Conservation (phyloP, 2,888 invertebrate genomes). For the Mesopsocus fuscifrons region DNA sequence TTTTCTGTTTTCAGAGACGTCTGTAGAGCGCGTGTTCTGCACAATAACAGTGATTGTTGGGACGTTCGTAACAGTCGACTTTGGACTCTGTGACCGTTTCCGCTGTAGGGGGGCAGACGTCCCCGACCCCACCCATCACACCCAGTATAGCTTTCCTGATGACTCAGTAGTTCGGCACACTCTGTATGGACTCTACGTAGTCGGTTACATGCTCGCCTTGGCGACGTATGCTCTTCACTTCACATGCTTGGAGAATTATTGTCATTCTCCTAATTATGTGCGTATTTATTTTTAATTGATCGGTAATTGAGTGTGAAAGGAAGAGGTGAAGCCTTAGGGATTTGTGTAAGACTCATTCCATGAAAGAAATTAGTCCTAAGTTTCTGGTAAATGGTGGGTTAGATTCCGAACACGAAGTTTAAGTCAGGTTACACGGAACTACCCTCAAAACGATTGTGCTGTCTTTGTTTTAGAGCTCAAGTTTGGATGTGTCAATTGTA, state of each 20-base stretch:
- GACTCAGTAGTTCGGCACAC: neutral
- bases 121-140: neutral
- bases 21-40: constrained; percentile 2
- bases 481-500: constrained; percentile 4
- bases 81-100: constrained; percentile 4
- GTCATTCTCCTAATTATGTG: neutral
- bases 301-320: no score
- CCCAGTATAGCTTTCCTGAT: no score
- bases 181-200: neutral
- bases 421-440: no score
- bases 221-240: neutral
- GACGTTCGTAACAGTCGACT: constrained; percentile 5
- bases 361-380: no score
- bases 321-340: no score
- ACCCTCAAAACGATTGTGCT: no score
- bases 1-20: neutral
- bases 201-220: constrained; percentile 5
- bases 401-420: no score
- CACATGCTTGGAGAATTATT: constrained; percentile 6
- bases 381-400: no score
- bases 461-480: no score
- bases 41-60: constrained; percentile 5
- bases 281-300: no score
- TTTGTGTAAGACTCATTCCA: no score
- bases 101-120: neutral